These are phyloP conservation scores for Pseudotriccus pelzelni DNA, from an alignment of 2,797 vertebrate genomes.

Conservation along the genomic window DNA sequence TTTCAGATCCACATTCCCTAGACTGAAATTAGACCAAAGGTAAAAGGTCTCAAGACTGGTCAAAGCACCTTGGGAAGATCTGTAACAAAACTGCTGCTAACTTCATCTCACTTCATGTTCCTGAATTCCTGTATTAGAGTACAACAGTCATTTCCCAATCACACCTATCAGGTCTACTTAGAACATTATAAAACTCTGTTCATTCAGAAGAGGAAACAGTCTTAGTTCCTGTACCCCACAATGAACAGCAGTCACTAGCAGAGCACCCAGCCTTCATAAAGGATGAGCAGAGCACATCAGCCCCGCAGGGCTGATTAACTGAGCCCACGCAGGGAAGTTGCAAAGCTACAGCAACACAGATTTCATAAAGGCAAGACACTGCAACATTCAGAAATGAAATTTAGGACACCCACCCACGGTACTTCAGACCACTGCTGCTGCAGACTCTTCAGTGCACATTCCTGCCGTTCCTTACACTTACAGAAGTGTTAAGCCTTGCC, in stretches of 20 bases:
- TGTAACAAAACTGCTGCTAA: neutral
- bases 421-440: slow-evolving; percentile 26
- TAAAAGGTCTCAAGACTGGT: neutral
- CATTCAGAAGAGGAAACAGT: neutral
- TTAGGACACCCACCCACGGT: slow-evolving; percentile 9
- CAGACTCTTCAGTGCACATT: neutral
- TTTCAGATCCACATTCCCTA: neutral
- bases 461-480: neutral
- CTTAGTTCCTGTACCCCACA: neutral
- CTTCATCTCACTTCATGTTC: neutral
- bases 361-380: slow-evolving; percentile 14
- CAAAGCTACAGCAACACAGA: neutral
- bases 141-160: neutral
- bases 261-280: neutral
- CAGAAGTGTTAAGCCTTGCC: neutral
- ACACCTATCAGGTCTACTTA: neutral
- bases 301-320: neutral
- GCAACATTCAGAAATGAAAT: slow-evolving; percentile 13
- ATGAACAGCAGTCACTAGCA: neutral
- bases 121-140: neutral
- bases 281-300: neutral
- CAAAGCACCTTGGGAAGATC: neutral
- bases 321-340: neutral
- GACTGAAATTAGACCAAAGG: neutral
- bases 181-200: neutral